Evolutionary conservation across 2,113 vertebrate genomes (phyloP).

Genomic region (Butorides virescens): DNA sequence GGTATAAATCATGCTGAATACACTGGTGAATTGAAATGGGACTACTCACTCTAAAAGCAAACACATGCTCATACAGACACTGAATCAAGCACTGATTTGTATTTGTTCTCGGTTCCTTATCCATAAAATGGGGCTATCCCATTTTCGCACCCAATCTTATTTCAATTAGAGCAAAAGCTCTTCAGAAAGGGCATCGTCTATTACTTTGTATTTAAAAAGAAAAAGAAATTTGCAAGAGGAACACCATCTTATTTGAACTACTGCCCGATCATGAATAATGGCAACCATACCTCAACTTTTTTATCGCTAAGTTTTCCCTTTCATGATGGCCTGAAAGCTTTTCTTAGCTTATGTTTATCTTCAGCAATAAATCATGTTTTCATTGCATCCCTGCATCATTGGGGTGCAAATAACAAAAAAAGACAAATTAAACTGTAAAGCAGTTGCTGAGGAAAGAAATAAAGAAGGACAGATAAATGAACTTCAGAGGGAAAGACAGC

Average conservation of each 20-base stretch:
- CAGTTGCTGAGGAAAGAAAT: neutral
- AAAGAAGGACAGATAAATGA: neutral
- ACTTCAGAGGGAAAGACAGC: neutral
- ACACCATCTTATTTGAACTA: neutral
- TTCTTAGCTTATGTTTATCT: neutral
- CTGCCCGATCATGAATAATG: neutral
- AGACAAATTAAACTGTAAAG: neutral
- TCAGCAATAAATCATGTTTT: constrained; percentile 17
- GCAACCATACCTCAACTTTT: neutral
- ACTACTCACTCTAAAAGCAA: neutral
- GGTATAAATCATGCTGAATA: neutral
- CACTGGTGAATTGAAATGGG: neutral
- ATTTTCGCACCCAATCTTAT: neutral
- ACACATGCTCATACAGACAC: neutral
- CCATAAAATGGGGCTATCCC: neutral
- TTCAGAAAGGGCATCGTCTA: neutral
- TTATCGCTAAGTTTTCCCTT: neutral
- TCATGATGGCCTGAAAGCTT: neutral
- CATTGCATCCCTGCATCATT: neutral
- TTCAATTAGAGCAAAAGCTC: neutral
- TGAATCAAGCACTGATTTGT: constrained; percentile 7
- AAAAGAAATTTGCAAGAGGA: neutral
- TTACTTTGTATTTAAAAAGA: neutral
- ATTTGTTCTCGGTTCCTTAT: neutral
- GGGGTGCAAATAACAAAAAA: neutral